Conservation (phyloP, 2,888 invertebrate species). For the Phortica magna region DNA sequence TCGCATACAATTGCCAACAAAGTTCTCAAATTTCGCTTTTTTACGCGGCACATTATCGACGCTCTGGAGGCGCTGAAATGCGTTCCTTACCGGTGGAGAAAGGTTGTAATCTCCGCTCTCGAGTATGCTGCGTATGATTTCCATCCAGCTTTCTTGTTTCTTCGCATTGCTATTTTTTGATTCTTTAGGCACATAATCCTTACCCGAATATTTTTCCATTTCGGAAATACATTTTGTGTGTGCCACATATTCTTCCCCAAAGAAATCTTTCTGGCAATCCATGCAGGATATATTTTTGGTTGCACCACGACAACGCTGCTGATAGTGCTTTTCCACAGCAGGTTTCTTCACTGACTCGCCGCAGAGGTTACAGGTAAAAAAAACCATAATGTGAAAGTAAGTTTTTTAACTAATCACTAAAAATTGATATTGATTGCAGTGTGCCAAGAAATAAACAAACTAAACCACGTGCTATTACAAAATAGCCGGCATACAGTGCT, state of each 20-base stretch:
- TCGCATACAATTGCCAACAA: slow-evolving; percentile 83
- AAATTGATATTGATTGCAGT: neutral
- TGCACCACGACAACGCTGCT: slow-evolving; percentile 83
- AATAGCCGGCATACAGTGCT: too few species aligned
- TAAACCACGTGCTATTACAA: slow-evolving; percentile 12
- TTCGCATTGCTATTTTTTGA: slow-evolving; percentile 89
- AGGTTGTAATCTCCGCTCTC: slow-evolving; percentile 69
- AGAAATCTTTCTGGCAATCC: slow-evolving; percentile 94
- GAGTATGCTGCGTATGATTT: slow-evolving; percentile 74
- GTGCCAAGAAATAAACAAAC: slow-evolving; percentile 10
- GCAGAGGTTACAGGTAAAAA: slow-evolving; percentile 95
- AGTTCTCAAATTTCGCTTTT: slow-evolving; percentile 89
- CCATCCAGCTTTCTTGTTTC: slow-evolving; percentile 90
- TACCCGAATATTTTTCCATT: slow-evolving; percentile 92
- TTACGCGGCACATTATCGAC: slow-evolving; percentile 92
- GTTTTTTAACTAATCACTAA: neutral
- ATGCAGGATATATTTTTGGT: slow-evolving; percentile 90
- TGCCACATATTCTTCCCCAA: slow-evolving; percentile 85
- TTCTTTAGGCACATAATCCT: slow-evolving; percentile 85
- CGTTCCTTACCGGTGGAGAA: slow-evolving; percentile 79
- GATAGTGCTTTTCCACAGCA: slow-evolving; percentile 92
- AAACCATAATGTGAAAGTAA: slow-evolving; percentile 84
- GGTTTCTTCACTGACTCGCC: slow-evolving; percentile 95
- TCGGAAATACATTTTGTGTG: slow-evolving; percentile 93
- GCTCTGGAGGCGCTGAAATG: slow-evolving; percentile 84